These are phyloP conservation scores for Trachelus tabidus DNA, from an alignment of 2,888 invertebrate species.

Conservation along the genomic window DNA sequence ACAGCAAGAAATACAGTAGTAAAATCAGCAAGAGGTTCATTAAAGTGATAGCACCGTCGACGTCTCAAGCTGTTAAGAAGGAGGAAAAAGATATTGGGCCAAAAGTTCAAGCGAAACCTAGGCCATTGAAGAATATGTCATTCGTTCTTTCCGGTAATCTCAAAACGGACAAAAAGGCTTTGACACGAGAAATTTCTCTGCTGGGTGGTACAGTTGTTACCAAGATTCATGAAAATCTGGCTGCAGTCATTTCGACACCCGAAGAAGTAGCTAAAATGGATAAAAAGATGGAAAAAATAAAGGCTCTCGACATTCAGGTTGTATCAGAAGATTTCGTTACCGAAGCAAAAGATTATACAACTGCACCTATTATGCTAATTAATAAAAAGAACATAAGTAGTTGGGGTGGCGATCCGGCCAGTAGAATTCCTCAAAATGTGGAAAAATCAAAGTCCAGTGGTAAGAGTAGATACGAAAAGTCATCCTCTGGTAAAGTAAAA, in stretches of 20 bases:
- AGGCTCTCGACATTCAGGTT: slow-evolving; percentile 80
- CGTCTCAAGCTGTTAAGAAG: slow-evolving; percentile 67
- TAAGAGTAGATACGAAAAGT: slow-evolving; percentile 72
- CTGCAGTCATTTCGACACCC: slow-evolving; percentile 81
- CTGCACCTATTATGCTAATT: slow-evolving; percentile 75
- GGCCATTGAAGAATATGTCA: slow-evolving; percentile 81
- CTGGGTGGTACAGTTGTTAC: slow-evolving; percentile 81
- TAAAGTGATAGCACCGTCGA: slow-evolving; percentile 68
- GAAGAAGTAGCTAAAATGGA: slow-evolving; percentile 77
- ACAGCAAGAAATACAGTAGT: slow-evolving; percentile 71
- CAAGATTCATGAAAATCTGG: slow-evolving; percentile 74
- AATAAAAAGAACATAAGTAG: slow-evolving; percentile 79
- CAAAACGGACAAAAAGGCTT: slow-evolving; percentile 70
- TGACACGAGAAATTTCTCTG: slow-evolving; percentile 77
- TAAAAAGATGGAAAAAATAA: slow-evolving; percentile 74
- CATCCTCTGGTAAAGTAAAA: slow-evolving; percentile 73
- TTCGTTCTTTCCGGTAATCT: slow-evolving; percentile 77
- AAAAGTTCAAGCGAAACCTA: slow-evolving; percentile 72
- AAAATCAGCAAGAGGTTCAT: slow-evolving; percentile 72
- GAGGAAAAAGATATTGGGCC: slow-evolving; percentile 69
- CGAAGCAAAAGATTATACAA: slow-evolving; percentile 72
- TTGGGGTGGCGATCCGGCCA: slow-evolving; percentile 82
- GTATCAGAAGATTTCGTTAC: slow-evolving; percentile 83
- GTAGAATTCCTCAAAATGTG: slow-evolving; percentile 69
- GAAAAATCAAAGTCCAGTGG: slow-evolving; percentile 72